Base-by-base conservation (phyloP, 2,888 invertebrate species). In the Ecdyonurus torrentis region DNA sequence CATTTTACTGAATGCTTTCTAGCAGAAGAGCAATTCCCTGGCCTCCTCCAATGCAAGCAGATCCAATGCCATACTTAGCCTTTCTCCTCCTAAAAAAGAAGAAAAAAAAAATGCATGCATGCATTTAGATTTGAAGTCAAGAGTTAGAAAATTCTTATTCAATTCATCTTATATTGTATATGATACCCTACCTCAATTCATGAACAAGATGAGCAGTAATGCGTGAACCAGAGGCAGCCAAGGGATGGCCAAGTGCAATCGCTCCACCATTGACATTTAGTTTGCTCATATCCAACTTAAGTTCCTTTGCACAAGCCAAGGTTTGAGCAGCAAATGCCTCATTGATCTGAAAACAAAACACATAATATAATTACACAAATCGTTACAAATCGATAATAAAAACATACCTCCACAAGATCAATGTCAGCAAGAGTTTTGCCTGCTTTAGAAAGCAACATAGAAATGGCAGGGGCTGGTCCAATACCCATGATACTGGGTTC, bases 401-500 rank as follows among this genome's bases (percentile, higher is more conserved):
- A 55, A 55, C 22, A 70, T 74, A 93, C 94, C 82, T 98, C 97
- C 72, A 98, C 78, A 61, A 99, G 78, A 74, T 97, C 97, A 67
- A 99, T 84, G 69, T 98, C 91, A 61, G 89, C 83, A 55, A 98
- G 73, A 20, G 82, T 83, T 72, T 91, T 79, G 61, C 89, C 90
- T 59, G 91, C 81, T 63, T 81, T 81, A 72, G 89, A 87, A 20
- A 96, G 81, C 23, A 97, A 80, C 72, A 87, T 87, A 71, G 86
- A 81, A 62, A 98, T 97, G 22, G 99, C 95, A 0, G 94, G 89
- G 22, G 91, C 95, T 2, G 98, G 98, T 0, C 97, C 97, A 69
- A 96, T 88, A 63, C 97, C 98, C 98, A 99, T 99, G 70, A 99
- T 94, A 72, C 86, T 86, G 58, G 99, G 99, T 70, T 97, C 97